Evolutionary conservation across 2,113 vertebrate species (phyloP), one percentile per base, ranked within the genome.

Genomic region (Zingel zingel): DNA sequence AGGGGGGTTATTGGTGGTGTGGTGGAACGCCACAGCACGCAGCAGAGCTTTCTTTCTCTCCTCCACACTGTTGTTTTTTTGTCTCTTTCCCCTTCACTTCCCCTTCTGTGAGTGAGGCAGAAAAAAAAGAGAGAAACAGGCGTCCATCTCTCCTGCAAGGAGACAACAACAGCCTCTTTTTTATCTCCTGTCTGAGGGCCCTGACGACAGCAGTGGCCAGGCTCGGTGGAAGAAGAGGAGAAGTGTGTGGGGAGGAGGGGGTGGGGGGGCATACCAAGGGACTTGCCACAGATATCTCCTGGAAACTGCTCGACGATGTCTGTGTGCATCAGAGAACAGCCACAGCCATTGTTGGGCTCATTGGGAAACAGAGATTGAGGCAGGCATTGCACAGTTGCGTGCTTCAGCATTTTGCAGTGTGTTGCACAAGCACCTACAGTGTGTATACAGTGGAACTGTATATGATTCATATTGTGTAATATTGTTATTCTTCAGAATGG

Each of bases 291-390:
- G 90, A 91, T 92, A 92, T 94, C 88, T 93, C 93, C 93, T 94
- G 91, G 93, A 94, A 94, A 94, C 92, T 90, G 89, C 91, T 92
- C 87, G 84, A 90, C 91, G 91, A 94, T 88, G 91, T 94, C 93
- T 93, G 91, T 83, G 88, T 86, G 84, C 93, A 91, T 92, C 92
- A 92, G 92, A 93, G 93, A 95, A 95, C 93, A 95, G 94, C 91
- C 86, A 86, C 83, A 79, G 90, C 91, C 92, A 94, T 95, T 95
- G 95, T 95, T 92, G 85, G 87, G 83, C 90, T 91, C 86, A 45
- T 81, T 83, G 86, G 88, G 89, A 90, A 82, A 80, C 77, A 57
- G 82, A 80, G 81, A 87, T 77, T 79, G 71, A 74, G 79, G 90
- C 82, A 43, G 36, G 86, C 84, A 70, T 63, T 74, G 84, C 83